Base-by-base conservation (phyloP, 1,140 invertebrate genomes). In the Leptonema lineaticorne region DNA sequence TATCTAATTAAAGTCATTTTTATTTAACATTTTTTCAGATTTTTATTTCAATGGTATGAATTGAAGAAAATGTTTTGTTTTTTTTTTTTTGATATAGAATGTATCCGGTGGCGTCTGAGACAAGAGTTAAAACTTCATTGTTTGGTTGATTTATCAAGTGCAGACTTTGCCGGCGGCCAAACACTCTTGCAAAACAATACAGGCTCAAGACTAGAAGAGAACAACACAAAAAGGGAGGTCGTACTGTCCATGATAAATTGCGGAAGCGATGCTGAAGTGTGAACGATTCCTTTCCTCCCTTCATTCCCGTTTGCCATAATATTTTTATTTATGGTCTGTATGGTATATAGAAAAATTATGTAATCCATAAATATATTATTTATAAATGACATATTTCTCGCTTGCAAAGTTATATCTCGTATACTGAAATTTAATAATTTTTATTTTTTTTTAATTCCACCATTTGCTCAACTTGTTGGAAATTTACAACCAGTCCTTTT, bases 281-380 rank as follows among this genome's bases (percentile, higher is more conserved):
- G 71, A 72, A 69, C 64, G 64, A 65, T 50, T 30, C 30, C 59
- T 64, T 57, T 46, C 41, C 60, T 46, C 57, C 29, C 29, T 62
- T 45, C 65, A 63, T 67, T 63, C 64, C 58, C 59, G 28, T 26
- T 29, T 30, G 45, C 60, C 5, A 5, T 6, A 5, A 33, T 33
- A 5, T 11, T 33, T 5, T 11, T 60, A 65, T 72, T 72, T 72
- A 69, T 72, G 71, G 67, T 63, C 68, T 69, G 71, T 72, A 72
- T 72, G 71, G 71, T 69, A 72, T 69, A 69, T 60, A 65, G 46
- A 53, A 72, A 68, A 72, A 69, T 72, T 72, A 72, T n/a, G n/a
- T n/a, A n/a, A n/a, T n/a, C n/a, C n/a, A n/a, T n/a, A n/a, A n/a
- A n/a, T n/a, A n/a, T n/a, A n/a, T n/a, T n/a, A n/a, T n/a, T 72